phyloP scores from a whole-genome alignment of 2,888 invertebrate genomes.

The Netelia inedita region DNA sequence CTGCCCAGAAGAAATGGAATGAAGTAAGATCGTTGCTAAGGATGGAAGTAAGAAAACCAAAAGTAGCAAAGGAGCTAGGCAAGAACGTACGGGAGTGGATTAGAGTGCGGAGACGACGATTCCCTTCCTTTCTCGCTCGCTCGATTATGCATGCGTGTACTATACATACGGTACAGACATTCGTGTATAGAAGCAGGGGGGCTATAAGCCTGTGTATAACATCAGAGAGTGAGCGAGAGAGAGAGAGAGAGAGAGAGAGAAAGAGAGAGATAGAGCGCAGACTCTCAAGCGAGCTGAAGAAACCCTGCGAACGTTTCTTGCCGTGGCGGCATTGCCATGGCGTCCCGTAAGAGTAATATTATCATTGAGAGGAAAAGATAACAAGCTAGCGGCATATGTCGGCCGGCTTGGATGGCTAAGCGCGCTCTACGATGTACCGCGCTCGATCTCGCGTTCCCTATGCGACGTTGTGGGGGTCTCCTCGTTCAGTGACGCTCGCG shows the following conservation, averaged over 20 bases:
- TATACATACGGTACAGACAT: background rate
- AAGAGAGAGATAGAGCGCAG: conserved; percentile 42
- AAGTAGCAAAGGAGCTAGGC: background rate
- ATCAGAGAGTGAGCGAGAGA: background rate
- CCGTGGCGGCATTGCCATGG: conserved; percentile 2
- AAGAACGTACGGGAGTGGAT: background rate
- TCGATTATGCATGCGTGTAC: conserved; percentile 1
- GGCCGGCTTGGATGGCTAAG: conserved; percentile 62
- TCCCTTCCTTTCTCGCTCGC: background rate
- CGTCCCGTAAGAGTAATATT: conserved; percentile 78
- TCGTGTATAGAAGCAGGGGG: background rate
- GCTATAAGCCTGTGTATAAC: conserved; percentile 2
- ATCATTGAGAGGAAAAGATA: conserved; percentile 81
- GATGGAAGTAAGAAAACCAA: background rate
- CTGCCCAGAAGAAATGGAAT: background rate
- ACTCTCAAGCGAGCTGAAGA: conserved; percentile 66
- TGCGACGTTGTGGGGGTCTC: conserved; percentile 27
- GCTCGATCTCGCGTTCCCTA: background rate
- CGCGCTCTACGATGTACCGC: conserved; percentile 13
- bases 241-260: conserved; percentile 11
- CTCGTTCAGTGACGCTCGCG: conserved; percentile 27
- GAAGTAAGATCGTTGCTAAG: background rate
- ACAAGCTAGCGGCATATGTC: conserved; percentile 79
- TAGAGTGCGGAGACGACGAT: background rate
- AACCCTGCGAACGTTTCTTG: conserved; percentile 66